Evolutionary conservation across 2,888 invertebrate genomes (phyloP), one percentile per base, ranked within the genome.

Genomic region (Linhomoeus sp.): DNA sequence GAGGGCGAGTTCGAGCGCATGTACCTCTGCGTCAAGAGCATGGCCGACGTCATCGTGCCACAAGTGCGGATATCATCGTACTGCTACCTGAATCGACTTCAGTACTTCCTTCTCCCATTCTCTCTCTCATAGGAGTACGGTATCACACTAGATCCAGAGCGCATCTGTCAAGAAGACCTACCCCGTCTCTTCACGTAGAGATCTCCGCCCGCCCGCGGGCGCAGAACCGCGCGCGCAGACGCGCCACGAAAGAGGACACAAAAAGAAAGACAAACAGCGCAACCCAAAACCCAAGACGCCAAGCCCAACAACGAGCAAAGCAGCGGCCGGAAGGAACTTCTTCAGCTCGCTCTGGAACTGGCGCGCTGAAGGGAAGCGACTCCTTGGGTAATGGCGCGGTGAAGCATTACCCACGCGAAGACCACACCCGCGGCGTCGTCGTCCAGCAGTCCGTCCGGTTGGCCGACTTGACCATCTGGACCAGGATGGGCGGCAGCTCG

Each of bases 21-120:
- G 66, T 97, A 94, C 63, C 81, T 83, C 46, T 85, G 86, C 64
- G 84, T 94, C 0, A 97, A 97, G 68, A 86, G 88, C 65, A 72
- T 97, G 60, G 97, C 97, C 0, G 97, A 99, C 66, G 84, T 97
- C 60, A 90, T 99, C 1, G 92, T 99, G 67, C 97, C 97, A 1
- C 94, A 92, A 75, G 83, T 81, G 19, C 22, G 24, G 29, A 29
- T 12, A 29, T n/a, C n/a, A n/a, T n/a, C n/a, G n/a, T n/a, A n/a
- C n/a, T n/a, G n/a, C n/a, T n/a, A n/a, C n/a, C n/a, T n/a, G n/a
- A n/a, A n/a, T n/a, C 29, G 29, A 29, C 29, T 9, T 5, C 12
- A 29, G 5, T 29, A 29, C 12, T 29, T 29, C 12, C 29, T 9
- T 29, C 12, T 29, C 12, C 12, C 29, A 29, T 5, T 19, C 37